phyloP scores from a whole-genome alignment of 2,113 vertebrate genomes.

The Tautogolabrus adspersus region DNA sequence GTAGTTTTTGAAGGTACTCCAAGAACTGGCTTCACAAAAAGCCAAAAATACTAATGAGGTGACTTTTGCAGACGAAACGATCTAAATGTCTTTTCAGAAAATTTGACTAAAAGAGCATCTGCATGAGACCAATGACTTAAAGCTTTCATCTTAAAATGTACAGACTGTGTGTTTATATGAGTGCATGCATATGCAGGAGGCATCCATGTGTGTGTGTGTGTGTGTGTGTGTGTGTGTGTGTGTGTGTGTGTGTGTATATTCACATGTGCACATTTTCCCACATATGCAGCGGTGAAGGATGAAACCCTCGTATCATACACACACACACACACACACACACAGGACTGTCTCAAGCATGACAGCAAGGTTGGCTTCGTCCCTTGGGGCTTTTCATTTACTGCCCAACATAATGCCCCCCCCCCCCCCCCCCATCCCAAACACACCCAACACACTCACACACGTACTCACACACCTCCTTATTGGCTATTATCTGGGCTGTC shows the following conservation, averaged over 20 bases:
- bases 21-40: no score
- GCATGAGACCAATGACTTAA: no score
- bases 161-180: no score
- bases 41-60: no score
- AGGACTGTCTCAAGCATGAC: slow-evolving; percentile 88
- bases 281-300: slow-evolving; percentile 38
- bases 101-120: no score
- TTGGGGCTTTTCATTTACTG: slow-evolving; percentile 94
- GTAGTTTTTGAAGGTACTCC: no score
- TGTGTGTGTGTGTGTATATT: slow-evolving; percentile 3
- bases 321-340: slow-evolving; percentile 23
- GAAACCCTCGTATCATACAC: neutral
- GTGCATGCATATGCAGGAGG: slow-evolving; percentile 6
- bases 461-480: slow-evolving; percentile 83
- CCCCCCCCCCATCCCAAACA: slow-evolving; percentile 10
- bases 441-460: slow-evolving; percentile 34
- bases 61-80: no score
- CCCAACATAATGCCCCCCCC: slow-evolving; percentile 88
- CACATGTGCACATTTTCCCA: slow-evolving; percentile 64
- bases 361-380: slow-evolving; percentile 83
- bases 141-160: no score
- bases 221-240: slow-evolving; percentile 6
- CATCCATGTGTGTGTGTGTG: slow-evolving; percentile 6
- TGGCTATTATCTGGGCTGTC: slow-evolving; percentile 99
- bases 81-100: no score